These are phyloP conservation scores for Silurus glanis DNA, from an alignment of 2,113 vertebrate species.

Conservation along the genomic window DNA sequence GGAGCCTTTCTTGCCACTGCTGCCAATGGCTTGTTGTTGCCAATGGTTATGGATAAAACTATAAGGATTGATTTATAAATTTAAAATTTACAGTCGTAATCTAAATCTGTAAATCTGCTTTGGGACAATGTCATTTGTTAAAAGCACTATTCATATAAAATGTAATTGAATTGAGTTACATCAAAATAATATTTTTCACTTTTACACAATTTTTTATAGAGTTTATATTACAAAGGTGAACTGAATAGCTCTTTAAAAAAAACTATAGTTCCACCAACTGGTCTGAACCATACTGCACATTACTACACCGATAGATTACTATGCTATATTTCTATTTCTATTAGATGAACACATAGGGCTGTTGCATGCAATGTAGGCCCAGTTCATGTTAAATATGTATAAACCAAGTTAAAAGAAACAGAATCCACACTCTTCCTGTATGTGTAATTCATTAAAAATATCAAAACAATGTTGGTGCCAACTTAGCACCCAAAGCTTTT, in stretches of 20 bases:
- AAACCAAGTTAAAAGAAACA: neutral
- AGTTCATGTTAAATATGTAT: neutral
- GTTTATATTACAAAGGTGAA: neutral
- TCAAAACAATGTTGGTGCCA: conserved; percentile 1
- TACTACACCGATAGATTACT: neutral
- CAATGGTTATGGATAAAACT: too few species aligned
- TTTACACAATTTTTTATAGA: neutral
- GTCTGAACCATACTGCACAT: neutral
- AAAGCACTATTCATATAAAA: too few species aligned
- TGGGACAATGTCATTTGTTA: too few species aligned
- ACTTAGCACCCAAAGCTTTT: neutral
- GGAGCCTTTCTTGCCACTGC: too few species aligned
- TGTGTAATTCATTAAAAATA: neutral
- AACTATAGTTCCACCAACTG: neutral
- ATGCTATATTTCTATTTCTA: neutral
- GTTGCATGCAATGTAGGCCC: neutral
- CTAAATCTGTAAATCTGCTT: too few species aligned
- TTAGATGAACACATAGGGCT: too few species aligned
- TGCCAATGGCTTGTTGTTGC: too few species aligned
- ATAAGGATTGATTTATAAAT: too few species aligned
- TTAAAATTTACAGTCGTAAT: too few species aligned
- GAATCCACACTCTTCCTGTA: neutral
- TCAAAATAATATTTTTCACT: neutral
- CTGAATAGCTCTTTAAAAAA: neutral
- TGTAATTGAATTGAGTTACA: too few species aligned